Evolutionary conservation across 1,140 invertebrate genomes (phyloP), one percentile per base, ranked within the genome.

Genomic region (Thalassaphorura encarpata): DNA sequence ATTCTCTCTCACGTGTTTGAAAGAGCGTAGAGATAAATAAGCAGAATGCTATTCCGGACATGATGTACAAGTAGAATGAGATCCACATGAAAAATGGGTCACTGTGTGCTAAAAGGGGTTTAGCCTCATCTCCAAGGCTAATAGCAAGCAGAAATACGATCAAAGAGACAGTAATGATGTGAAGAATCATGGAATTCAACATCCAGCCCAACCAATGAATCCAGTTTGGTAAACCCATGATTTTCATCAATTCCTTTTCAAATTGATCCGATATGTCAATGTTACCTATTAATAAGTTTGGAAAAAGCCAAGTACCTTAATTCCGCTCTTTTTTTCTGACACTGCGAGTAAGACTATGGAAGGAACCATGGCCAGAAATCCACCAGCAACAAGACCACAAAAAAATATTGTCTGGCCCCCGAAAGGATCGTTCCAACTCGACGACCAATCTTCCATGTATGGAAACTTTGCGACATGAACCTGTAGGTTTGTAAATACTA

Each of bases 161-260:
- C 2, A 57, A 18, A 11, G 50, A 41, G 21, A 52, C 26, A 19
- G 24, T 52, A 23, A 31, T 47, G 21, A 21, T 21, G 3, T 41
- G 27, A 27, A 42, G 33, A 2, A 42, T 23, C 21, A 41, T 3
- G 3, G 24, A 24, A 16, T 46, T 60, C 4, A 54, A n/a, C 36
- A 56, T 55, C 52, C 53, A 55, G 16, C 52, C 58, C 11, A 60
- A 21, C 58, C 52, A 56, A 39, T 60, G 45, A 52, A 60, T 54
- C 58, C 58, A 55, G 18, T 33, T 19, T 21, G 52, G 58, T 6
- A 60, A 19, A 8, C 58, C 58, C 18, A 52, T 5, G 4, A 58
- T 15, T 24, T 52, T 58, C 31, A 58, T 19, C 16, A 58, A 33
- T 53, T 58, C 56, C 56, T 58, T 15, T 4, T 26, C 6, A 11